phyloP scores from a whole-genome alignment of 2,113 vertebrate genomes.

The Nesogale talazaci region DNA sequence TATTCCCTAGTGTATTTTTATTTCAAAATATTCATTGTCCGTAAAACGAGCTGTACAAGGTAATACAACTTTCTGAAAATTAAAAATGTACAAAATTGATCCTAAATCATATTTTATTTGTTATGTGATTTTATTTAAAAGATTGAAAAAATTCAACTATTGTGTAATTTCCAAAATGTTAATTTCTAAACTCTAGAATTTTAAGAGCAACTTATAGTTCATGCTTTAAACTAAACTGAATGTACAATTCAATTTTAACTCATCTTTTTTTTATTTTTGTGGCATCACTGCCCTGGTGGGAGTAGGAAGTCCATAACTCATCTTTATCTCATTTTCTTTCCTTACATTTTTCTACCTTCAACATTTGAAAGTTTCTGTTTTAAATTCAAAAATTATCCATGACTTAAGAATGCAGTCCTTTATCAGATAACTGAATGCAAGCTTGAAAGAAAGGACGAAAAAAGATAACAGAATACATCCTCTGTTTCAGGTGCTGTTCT shows the following conservation, averaged over 20 bases:
- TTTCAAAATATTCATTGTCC: conserved; percentile 47
- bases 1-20: conserved; percentile 15
- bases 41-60: conserved; percentile 64
- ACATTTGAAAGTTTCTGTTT: background rate
- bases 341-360: background rate
- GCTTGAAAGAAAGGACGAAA: too few relatives aligned
- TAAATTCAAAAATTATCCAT: background rate
- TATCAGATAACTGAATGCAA: background rate
- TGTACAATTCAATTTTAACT: background rate
- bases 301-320: too few relatives aligned
- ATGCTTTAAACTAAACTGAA: conserved; percentile 31
- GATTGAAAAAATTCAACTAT: conserved; percentile 59
- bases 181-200: conserved; percentile 62
- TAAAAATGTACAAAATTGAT: conserved; percentile 45
- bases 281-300: too few relatives aligned
- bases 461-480: background rate
- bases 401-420: background rate
- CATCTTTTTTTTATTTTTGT: background rate
- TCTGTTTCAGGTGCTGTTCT: background rate
- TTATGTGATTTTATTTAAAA: conserved; percentile 65
- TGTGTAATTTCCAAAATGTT: conserved; percentile 43
- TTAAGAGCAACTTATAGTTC: conserved; percentile 43
- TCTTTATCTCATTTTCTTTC: background rate
- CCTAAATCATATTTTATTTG: conserved; percentile 58
- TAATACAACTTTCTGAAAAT: conserved; percentile 54